Percentiles rank a stretch among this genome's conserved stretches.
These are phyloP conservation scores for Drosophila hamatofila DNA, from an alignment of 2,888 invertebrate genomes.

Conservation along the genomic window DNA sequence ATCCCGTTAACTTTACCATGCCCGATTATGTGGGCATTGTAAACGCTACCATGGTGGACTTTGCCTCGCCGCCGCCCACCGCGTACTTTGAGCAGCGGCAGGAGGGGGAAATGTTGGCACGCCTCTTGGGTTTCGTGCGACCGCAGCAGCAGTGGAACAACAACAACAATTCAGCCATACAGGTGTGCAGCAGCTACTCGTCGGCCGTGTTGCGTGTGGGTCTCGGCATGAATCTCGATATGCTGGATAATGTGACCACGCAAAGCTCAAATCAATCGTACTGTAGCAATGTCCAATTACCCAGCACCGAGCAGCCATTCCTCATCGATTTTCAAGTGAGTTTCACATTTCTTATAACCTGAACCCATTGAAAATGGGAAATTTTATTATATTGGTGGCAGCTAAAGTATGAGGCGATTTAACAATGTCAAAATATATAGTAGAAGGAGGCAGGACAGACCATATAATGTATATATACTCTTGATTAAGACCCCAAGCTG, in stretches of 20 bases:
- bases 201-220: slow-evolving; percentile 89
- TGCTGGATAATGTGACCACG: slow-evolving; percentile 87
- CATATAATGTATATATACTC: no score
- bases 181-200: slow-evolving; percentile 92
- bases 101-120: slow-evolving; percentile 91
- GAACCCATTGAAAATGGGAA: no score
- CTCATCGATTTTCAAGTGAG: slow-evolving; percentile 89
- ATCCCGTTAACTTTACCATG: slow-evolving; percentile 94
- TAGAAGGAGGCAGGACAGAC: no score
- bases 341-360: background rate
- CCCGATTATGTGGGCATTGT: slow-evolving; percentile 95
- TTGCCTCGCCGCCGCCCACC: slow-evolving; percentile 90
- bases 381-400: no score
- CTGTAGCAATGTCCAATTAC: slow-evolving; percentile 90
- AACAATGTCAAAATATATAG: no score
- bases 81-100: slow-evolving; percentile 89
- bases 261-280: slow-evolving; percentile 89
- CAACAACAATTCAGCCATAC: slow-evolving; percentile 90
- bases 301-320: slow-evolving; percentile 88
- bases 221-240: slow-evolving; percentile 82
- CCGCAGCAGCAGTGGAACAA: slow-evolving; percentile 91
- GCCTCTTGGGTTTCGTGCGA: slow-evolving; percentile 92
- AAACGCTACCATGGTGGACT: slow-evolving; percentile 93
- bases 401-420: no score
- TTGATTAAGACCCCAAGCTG: no score